These are phyloP conservation scores for Procambarus virginalis DNA, from an alignment of 1,140 invertebrate species.

Conservation along the genomic window DNA sequence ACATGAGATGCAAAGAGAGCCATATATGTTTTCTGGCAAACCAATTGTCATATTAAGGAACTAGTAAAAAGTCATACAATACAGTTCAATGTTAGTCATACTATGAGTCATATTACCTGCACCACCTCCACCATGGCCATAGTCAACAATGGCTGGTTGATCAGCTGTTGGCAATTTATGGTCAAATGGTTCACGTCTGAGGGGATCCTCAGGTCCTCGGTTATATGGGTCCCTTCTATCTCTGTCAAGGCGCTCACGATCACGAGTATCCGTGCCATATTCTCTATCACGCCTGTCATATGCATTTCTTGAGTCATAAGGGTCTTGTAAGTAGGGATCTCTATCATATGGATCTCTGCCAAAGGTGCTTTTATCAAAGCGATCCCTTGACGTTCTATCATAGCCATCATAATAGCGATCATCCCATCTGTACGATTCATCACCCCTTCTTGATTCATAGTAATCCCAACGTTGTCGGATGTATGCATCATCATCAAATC, in stretches of 20 bases:
- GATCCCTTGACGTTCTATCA: not conserved
- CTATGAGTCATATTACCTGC: not conserved
- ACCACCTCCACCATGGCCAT: constrained; percentile 30
- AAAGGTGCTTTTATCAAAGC: not conserved
- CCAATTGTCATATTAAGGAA: too few relatives aligned
- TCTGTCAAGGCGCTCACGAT: not conserved
- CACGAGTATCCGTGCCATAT: not conserved
- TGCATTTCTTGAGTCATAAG: not conserved
- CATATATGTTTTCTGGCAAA: too few relatives aligned
- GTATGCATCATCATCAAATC: not conserved
- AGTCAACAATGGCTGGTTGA: constrained; percentile 32
- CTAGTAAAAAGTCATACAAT: not conserved
- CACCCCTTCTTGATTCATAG: not conserved
- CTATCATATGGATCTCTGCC: constrained; percentile 6
- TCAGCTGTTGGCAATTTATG: not conserved
- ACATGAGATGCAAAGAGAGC: too few relatives aligned
- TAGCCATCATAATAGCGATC: constrained; percentile 9
- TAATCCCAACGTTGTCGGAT: constrained; percentile 23
- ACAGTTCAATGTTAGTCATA: not conserved
- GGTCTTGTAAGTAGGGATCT: constrained; percentile 14
- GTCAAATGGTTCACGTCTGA: not conserved
- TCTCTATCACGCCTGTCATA: not conserved
- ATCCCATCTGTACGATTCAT: not conserved
- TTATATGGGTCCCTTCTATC: constrained; percentile 21
- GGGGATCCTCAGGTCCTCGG: not conserved